Percentiles rank a stretch among this genome's conserved stretches.
Conservation (phyloP, 1,140 invertebrate species). For the Acyrthosiphon pisum region DNA sequence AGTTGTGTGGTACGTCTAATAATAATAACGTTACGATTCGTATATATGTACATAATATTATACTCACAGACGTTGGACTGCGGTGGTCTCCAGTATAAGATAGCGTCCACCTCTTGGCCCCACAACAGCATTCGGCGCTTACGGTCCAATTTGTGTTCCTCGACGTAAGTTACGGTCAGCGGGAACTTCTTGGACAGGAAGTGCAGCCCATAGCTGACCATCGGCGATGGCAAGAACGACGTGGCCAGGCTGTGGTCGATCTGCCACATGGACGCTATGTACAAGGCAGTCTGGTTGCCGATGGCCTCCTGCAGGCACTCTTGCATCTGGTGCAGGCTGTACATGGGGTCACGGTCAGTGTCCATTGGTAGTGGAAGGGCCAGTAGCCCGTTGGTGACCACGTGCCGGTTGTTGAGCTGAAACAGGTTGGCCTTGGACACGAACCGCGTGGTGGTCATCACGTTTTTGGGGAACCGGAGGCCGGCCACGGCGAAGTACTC, state of each 20-base stretch:
- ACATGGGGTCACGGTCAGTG: conserved; percentile 64
- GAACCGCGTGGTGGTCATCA: conserved; percentile 68
- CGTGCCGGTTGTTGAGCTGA: conserved; percentile 50
- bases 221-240: conserved; percentile 71
- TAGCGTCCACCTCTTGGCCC: conserved; percentile 72
- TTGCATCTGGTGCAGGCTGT: conserved; percentile 59
- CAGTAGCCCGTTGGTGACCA: conserved; percentile 64
- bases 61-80: conserved; percentile 81
- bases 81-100: conserved; percentile 79
- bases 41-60: neutral
- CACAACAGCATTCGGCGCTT: conserved; percentile 64
- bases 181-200: conserved; percentile 76
- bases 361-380: conserved; percentile 69
- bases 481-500: conserved; percentile 70
- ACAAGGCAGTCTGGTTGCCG: conserved; percentile 70
- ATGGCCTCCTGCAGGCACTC: conserved; percentile 58
- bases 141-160: conserved; percentile 62
- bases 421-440: conserved; percentile 66
- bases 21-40: neutral
- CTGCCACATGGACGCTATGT: conserved; percentile 73
- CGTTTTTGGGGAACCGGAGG: conserved; percentile 62
- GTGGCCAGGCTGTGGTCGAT: conserved; percentile 73
- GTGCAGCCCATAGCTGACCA: conserved; percentile 74
- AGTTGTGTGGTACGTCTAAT: neutral
- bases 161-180: conserved; percentile 74